These are phyloP conservation scores for Cerastis leucographa DNA, from an alignment of 2,888 invertebrate genomes.

Conservation along the genomic window DNA sequence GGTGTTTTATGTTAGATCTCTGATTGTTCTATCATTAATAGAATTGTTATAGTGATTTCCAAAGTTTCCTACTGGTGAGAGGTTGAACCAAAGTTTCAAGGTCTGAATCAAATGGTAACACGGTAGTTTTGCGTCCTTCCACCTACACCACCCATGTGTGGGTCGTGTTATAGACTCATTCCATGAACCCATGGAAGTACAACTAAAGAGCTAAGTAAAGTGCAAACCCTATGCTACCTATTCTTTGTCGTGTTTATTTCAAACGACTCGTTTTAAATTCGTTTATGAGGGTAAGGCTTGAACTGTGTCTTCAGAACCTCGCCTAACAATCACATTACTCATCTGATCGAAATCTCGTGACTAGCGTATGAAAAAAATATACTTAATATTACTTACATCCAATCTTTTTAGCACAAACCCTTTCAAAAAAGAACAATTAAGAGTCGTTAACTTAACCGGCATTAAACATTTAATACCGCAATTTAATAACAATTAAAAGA, in stretches of 20 bases:
- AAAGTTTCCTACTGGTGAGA: background rate
- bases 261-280: background rate
- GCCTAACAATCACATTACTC: background rate
- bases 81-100: constrained; percentile 12
- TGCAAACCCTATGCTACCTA: background rate
- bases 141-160: background rate
- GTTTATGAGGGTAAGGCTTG: background rate
- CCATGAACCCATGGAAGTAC: constrained; percentile 7
- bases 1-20: background rate
- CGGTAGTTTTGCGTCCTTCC: background rate
- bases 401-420: constrained; percentile 2
- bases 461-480: constrained; percentile 21
- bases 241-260: background rate
- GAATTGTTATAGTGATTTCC: too few relatives aligned
- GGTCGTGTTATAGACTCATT: constrained; percentile 2
- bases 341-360: background rate
- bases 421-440: constrained; percentile 21
- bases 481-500: constrained; percentile 49
- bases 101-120: background rate
- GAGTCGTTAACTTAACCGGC: constrained; percentile 25
- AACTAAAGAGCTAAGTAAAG: background rate
- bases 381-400: background rate
- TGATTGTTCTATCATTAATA: too few relatives aligned
- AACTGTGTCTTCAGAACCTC: background rate
- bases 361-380: too few relatives aligned